Percentiles rank a stretch among this genome's conserved stretches.
These are phyloP conservation scores for Palythoa grandis DNA, from an alignment of 92 coral and sea anemone genomes.

Conservation along the genomic window DNA sequence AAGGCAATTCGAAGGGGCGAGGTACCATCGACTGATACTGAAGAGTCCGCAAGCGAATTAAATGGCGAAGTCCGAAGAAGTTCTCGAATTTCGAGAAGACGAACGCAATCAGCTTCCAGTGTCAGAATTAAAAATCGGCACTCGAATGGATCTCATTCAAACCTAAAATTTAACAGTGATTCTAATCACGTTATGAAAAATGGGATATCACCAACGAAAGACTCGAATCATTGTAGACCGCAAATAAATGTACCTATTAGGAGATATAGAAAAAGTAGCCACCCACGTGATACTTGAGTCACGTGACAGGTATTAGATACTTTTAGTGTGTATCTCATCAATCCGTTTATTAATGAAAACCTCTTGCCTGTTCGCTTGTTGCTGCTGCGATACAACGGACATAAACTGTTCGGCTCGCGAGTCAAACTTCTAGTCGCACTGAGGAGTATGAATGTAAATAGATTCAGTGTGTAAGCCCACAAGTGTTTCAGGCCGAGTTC, in stretches of 20 bases:
- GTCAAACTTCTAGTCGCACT: too few relatives aligned
- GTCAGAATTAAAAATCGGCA: constrained; percentile 47
- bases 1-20: constrained; percentile 79
- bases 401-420: not conserved
- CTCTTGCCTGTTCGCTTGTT: not conserved
- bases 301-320: not conserved
- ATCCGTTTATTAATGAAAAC: not conserved
- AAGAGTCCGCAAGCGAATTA: constrained; percentile 68
- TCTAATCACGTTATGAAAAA: constrained; percentile 16
- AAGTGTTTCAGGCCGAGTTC: too few relatives aligned
- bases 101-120: constrained; percentile 70
- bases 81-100: constrained; percentile 64
- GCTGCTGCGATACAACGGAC: not conserved
- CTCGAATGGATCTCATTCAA: constrained; percentile 11
- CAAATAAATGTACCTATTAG: constrained; percentile 66
- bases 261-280: constrained; percentile 62
- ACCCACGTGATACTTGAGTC: constrained; percentile 43
- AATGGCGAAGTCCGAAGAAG: constrained; percentile 52
- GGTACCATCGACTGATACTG: constrained; percentile 60
- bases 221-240: constrained; percentile 26
- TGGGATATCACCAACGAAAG: constrained; percentile 19
- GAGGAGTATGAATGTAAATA: too few relatives aligned
- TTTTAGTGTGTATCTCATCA: not conserved
- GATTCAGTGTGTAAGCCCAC: too few relatives aligned
- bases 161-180: constrained; percentile 7